A percentile compares a stretch with the other conserved stretches of the same genome.
These are phyloP conservation scores for Parasteatoda tepidariorum DNA, from an alignment of 1,140 invertebrate genomes.

Conservation along the genomic window DNA sequence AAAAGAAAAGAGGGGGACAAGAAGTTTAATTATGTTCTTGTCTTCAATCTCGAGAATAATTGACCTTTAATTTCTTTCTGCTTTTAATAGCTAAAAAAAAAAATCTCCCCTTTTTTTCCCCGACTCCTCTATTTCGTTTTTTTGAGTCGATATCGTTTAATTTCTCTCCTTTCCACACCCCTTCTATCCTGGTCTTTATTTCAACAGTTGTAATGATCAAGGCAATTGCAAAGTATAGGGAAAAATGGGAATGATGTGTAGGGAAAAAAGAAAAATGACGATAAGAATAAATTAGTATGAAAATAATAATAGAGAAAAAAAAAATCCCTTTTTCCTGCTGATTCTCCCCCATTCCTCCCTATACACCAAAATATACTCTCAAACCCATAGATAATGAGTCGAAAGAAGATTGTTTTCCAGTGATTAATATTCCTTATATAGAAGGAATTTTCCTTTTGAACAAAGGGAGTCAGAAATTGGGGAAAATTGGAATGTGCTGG, in stretches of 20 bases:
- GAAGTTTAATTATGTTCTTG: constrained; percentile 48
- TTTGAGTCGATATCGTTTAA: background rate
- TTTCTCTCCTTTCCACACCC: background rate
- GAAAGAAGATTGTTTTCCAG: background rate
- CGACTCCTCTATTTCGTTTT: background rate
- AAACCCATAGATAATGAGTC: constrained; percentile 3
- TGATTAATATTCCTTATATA: constrained; percentile 7
- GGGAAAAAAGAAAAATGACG: constrained; percentile 22
- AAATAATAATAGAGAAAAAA: constrained; percentile 2
- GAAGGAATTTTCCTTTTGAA: background rate
- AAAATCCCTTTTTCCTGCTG: too few relatives aligned
- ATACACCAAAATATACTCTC: background rate
- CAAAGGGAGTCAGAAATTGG: background rate
- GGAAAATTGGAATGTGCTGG: too few relatives aligned
- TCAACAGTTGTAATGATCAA: constrained; percentile 49
- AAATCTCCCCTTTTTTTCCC: constrained; percentile 1
- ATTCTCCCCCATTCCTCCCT: background rate
- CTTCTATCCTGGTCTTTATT: background rate
- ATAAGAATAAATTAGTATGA: constrained; percentile 39
- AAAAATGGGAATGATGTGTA: background rate
- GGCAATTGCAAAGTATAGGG: constrained; percentile 35
- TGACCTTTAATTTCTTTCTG: constrained; percentile 47
- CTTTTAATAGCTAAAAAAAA: background rate
- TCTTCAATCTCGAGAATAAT: constrained; percentile 53
- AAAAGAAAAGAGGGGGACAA: constrained; percentile 36